Evolutionary conservation across 2,888 invertebrate species (phyloP).

Genomic region (Polyommatus iphigenia): DNA sequence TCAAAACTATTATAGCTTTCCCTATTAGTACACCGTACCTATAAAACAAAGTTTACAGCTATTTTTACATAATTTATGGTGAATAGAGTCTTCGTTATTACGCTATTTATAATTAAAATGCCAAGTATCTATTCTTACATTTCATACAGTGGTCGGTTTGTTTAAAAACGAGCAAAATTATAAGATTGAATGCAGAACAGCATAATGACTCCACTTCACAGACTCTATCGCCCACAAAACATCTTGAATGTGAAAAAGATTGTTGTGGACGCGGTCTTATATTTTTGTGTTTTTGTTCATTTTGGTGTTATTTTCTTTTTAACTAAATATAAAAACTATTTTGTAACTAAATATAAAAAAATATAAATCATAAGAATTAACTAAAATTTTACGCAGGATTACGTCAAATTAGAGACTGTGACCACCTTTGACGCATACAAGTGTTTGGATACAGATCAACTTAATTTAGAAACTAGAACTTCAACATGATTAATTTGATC

Average conservation of each 20-base stretch:
- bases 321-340: background rate
- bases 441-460: background rate
- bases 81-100: conserved; percentile 38
- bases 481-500: background rate
- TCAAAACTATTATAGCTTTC: background rate
- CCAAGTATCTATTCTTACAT: conserved; percentile 43
- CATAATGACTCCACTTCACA: conserved; percentile 67
- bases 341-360: background rate
- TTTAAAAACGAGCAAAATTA: conserved; percentile 64
- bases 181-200: conserved; percentile 63
- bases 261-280: conserved; percentile 49
- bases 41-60: conserved; percentile 11
- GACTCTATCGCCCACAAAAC: conserved; percentile 68
- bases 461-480: background rate
- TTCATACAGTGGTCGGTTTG: conserved; percentile 46
- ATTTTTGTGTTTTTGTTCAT: background rate
- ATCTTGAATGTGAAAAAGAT: conserved; percentile 57
- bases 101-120: conserved; percentile 43
- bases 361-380: background rate
- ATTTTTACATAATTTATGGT: conserved; percentile 31
- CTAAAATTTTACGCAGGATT: background rate
- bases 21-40: background rate
- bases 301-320: conserved; percentile 6
- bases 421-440: background rate
- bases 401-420: background rate